Base-by-base conservation (phyloP, 2,797 vertebrate genomes). In the Tapirus indicus region DNA sequence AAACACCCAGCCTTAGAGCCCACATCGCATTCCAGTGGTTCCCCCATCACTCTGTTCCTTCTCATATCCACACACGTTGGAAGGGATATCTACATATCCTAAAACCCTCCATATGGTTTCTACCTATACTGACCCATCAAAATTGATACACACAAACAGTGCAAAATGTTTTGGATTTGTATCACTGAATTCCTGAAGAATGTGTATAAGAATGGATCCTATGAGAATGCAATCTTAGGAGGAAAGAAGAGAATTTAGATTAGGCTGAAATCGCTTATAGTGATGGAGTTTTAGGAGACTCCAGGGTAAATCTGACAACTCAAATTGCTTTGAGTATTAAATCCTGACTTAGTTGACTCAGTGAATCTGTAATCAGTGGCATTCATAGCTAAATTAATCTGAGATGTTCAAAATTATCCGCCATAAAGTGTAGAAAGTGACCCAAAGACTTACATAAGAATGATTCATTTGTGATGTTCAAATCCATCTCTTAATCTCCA, bases 41-140 rank as follows among this genome's bases (percentile, higher is more conserved):
- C 8, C 1, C 2, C 3, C 41, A 3, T 10, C n/a, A 1, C 6
- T 79, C 27, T 25, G 1, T 4, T 77, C 17, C 17, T 2, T 58
- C 47, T 27, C 14, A 21, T 0, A 8, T 9, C 2, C 2, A 0
- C 7, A 4, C 0, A 7, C 6, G 23, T 16, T 2, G 35, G 13
- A 41, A 60, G 69, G 17, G 7, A 38, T 8, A n/a, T 20, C 10
- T 11, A 0, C 27, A 41, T 17, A 54, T 44, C 18, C 41, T 62
- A 56, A 64, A 72, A 4, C 5, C 11, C 29, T n/a, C 23, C 12
- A 8, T 2, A 11, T 35, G 6, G 14, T 20, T 56, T 35, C 49
- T 23, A 49, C 6, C 29, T 68, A 23, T 14, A 32, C 2, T 62
- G 27, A 5, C 52, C 6, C n/a, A 9, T 6, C 27, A 20, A 56